Base-by-base conservation (phyloP, 2,113 vertebrate species). In the Desmodus rotundus region DNA sequence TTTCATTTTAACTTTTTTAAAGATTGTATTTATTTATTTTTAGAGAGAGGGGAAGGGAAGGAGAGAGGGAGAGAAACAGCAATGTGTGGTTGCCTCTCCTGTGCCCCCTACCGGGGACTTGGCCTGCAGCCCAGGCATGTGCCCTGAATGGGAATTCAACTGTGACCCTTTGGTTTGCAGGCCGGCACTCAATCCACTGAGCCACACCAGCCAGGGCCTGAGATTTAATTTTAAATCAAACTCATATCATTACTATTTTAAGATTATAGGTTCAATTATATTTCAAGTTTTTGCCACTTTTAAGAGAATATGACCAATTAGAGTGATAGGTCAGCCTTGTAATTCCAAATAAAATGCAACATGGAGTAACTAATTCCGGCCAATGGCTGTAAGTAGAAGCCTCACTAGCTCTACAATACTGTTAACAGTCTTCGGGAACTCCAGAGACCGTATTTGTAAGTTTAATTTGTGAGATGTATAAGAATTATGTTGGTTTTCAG, bases 281-380 rank as follows among this genome's bases (percentile, higher is more conserved):
- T 92, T 92, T 81, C 77, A 94, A 95, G 36, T 54, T 58, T 82
- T 76, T 90, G 3, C 41, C 95, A 94, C 41, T 74, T 67, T 93
- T 85, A 67, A 83, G n/a, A 94, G 4, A 91, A 86, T 67, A 2
- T 85, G 26, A 77, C 16, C 36, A 78, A 58, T 36, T 28, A 77
- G 15, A 72, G 31, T 52, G 20, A 78, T 12, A 80, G 38, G 3
- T 47, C 10, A 86, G 17, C n/a, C 33, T 74, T 95, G 9, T n/a
- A 78, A 82, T 85, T 58, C 12, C 41, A 93, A 81, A 74, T 84
- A 94, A 96, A 96, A 90, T 67, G 65, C 14, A 93, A 96, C 93
- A 43, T 7, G 63, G 17, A 91, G 17, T 65, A 87, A 80, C 2
- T 65, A 41, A 68, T 38, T 85, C 47, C 72, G n/a, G 89, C 5